Base-by-base conservation (phyloP, 2,888 invertebrate genomes). In the Erannis defoliaria region DNA sequence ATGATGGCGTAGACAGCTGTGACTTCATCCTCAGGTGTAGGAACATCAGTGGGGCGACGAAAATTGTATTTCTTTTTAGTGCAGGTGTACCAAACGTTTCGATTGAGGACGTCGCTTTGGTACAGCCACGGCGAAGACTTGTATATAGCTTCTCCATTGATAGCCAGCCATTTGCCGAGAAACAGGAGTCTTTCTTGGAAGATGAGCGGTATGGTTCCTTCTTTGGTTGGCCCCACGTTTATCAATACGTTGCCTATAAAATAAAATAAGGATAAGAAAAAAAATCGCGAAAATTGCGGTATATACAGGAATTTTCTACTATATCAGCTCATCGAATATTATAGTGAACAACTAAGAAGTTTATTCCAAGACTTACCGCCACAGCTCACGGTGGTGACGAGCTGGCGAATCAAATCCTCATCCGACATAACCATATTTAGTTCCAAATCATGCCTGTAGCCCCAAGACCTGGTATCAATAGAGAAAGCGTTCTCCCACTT, bases 401-500 rank as follows among this genome's bases (percentile, higher is more conserved):
- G 85, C 78, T 96, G 94, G 70, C 89, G 87, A 0, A 98, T 88
- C 1, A 99, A 86, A 64, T 97, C 95, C 35, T 94, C 81, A 1
- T 94, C 92, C 1, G 94, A 95, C 66, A 96, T 84, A 71, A 96
- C 96, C 72, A 97, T 96, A 6, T 89, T 78, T 0, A 97, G 72
- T 1, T 86, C 84, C 12, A 97, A 95, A 74, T 97, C 95, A 70
- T 96, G 94, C 40, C 97, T 90, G 79, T 95, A 97, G 0, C 98
- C 98, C 98, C 98, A 98, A 0, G 98, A 98, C 14, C 90, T 76
- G 70, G 94, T 94, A 77, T 99, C 99, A 40, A 99, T 90, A 0
- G 99, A 98, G 94, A 99, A 96, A 16, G 97, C 97, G 84, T 99
- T 98, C 86, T 99, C 99, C 98, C 98, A 99, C 89, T 99, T 99